Evolutionary conservation across 2,113 vertebrate genomes (phyloP).

Genomic region (Trachemys scripta): DNA sequence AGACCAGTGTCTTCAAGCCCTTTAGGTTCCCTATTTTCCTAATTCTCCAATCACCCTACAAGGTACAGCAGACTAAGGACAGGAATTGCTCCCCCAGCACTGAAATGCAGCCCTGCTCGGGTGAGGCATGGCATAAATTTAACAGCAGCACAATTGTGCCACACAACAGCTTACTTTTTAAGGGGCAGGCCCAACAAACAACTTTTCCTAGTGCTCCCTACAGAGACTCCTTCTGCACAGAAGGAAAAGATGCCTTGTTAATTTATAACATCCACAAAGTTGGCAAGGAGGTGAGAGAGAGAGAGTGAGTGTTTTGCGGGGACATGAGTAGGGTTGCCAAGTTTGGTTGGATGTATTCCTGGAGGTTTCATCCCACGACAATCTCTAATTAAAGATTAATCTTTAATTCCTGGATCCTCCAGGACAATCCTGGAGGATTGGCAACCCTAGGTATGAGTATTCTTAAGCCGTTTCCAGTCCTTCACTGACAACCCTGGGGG

Average conservation of each 20-base stretch:
- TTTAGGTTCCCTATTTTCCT: not conserved
- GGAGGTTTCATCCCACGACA: no score
- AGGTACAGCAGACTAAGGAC: not conserved
- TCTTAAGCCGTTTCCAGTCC: not conserved
- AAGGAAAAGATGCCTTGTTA: not conserved
- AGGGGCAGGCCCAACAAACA: not conserved
- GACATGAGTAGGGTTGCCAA: not conserved
- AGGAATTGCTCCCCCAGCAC: not conserved
- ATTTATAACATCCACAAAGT: rapidly evolving
- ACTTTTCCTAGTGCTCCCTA: not conserved
- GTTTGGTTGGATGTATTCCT: no score
- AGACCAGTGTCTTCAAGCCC: rapidly evolving
- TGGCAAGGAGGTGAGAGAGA: not conserved
- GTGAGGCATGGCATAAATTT: not conserved
- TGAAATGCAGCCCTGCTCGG: not conserved
- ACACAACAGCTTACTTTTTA: not conserved
- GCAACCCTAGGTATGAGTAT: not conserved
- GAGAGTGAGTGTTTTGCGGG: not conserved
- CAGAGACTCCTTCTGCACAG: not conserved
- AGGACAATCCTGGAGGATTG: no score
- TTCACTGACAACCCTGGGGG: not conserved
- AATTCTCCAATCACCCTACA: rapidly evolving
- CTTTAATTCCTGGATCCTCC: no score
- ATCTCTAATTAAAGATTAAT: no score
- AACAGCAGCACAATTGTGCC: not conserved